Evolutionary conservation across 2,888 invertebrate species (phyloP).

Genomic region (Chymomyza fuscimana): DNA sequence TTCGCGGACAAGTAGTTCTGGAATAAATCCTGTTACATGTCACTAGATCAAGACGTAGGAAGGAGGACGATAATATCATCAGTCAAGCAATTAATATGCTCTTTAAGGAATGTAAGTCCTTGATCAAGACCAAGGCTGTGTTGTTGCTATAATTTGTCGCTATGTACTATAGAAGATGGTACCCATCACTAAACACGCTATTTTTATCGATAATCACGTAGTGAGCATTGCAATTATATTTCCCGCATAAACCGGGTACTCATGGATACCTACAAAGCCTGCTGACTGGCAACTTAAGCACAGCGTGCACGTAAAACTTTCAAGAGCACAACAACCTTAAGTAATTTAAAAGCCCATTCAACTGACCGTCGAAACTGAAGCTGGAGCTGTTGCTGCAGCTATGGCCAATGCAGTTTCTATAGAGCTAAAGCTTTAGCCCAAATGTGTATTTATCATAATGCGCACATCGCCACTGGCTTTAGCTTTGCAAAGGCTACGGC

Average conservation of each 20-base stretch:
- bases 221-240: neutral
- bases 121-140: too few species aligned
- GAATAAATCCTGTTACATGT: too few species aligned
- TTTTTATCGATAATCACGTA: neutral
- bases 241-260: neutral
- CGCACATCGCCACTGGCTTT: conserved; percentile 24
- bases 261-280: neutral
- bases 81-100: too few species aligned
- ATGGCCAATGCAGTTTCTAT: neutral
- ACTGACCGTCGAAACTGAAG: neutral
- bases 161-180: too few species aligned
- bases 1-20: too few species aligned
- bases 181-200: too few species aligned
- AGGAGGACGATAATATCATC: too few species aligned
- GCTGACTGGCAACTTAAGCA: neutral
- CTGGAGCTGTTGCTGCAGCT: neutral
- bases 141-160: too few species aligned
- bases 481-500: neutral
- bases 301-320: conserved; percentile 25
- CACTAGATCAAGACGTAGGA: too few species aligned
- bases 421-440: conserved; percentile 32
- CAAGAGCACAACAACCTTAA: conserved; percentile 22
- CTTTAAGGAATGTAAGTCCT: too few species aligned
- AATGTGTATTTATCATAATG: conserved; percentile 72
- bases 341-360: conserved; percentile 66